Base-by-base conservation (phyloP, 1,140 invertebrate species). In the Nylanderia fulva region DNA sequence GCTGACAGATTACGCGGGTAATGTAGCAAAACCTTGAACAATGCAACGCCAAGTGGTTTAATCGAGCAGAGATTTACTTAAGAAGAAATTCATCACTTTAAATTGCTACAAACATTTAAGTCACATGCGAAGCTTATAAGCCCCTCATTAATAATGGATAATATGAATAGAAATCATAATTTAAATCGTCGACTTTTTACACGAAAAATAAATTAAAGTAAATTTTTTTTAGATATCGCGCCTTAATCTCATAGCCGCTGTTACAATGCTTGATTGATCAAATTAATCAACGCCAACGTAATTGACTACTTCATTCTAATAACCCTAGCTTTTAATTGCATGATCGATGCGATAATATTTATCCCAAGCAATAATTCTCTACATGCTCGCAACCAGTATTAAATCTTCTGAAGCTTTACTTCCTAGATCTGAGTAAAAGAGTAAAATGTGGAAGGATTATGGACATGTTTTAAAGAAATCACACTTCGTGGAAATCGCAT, bases 391-490 rank as follows among this genome's bases (percentile, higher is more conserved):
- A 39, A 29, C 29, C 6, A 66, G n/a, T 39, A 61, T 61, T 58
- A 33, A 75, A 85, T 75, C 68, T 33, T 15, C 74, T 3, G 68
- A 15, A 85, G 56, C 33, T 68, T 29, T 29, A 61, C 52, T 64
- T 58, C 56, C 27, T 27, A 82, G 48, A 48, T 21, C 69, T 54
- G 61, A 75, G 45, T 48, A 13, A 48, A 15, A 48, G 45, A 18
- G 45, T n/a, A 48, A 48, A 48, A 21, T 24, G 76, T 11, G 42
- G 63, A 48, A 64, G 72, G 7, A 45, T 77, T 63, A 69, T n/a
- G 15, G 63, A n/a, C 42, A 42, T 48, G 45, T 88, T 85, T 72
- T 77, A 84, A 86, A 85, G 45, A 82, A 88, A 88, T 83, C 66
- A 84, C 66, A 84, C 27, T 61, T 86, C 27, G 76, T 33, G 45